phyloP scores from a whole-genome alignment of 2,797 vertebrate species.

The Clarias pachynema region DNA sequence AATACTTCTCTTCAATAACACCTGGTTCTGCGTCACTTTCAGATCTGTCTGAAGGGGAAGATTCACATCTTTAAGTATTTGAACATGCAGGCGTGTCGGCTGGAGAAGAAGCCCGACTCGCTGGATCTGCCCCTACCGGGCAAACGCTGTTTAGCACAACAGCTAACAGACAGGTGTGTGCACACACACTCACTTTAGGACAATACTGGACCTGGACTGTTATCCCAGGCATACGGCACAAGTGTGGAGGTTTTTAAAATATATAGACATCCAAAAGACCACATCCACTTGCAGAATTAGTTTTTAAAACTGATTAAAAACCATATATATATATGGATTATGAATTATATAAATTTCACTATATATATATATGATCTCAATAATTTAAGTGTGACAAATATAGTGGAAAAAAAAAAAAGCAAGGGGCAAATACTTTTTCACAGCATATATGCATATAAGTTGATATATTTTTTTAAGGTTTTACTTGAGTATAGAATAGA shows the following conservation, averaged over 20 bases:
- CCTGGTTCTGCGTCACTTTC: slow-evolving; percentile 51
- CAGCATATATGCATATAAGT: no score
- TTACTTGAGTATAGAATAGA: neutral
- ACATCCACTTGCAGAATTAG: neutral
- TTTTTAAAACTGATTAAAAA: no score
- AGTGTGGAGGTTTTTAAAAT: neutral
- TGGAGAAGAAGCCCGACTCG: slow-evolving; percentile 95
- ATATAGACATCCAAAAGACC: neutral
- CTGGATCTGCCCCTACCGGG: slow-evolving; percentile 89
- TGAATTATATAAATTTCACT: no score
- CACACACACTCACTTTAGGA: neutral
- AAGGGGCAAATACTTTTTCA: no score
- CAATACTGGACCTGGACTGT: neutral
- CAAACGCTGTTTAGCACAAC: slow-evolving; percentile 90
- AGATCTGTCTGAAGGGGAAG: slow-evolving; percentile 98
- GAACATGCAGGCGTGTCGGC: slow-evolving; percentile 92
- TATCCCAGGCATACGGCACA: neutral
- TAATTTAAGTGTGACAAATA: no score
- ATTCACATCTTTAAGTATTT: slow-evolving; percentile 98
- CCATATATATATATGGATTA: no score
- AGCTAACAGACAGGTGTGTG: slow-evolving; percentile 91
- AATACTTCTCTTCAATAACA: neutral
- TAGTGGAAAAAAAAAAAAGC: no score
- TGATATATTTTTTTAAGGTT: no score
- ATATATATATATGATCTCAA: no score